These are phyloP conservation scores for Agapetus fuscipes DNA, from an alignment of 2,888 invertebrate species.

Conservation along the genomic window DNA sequence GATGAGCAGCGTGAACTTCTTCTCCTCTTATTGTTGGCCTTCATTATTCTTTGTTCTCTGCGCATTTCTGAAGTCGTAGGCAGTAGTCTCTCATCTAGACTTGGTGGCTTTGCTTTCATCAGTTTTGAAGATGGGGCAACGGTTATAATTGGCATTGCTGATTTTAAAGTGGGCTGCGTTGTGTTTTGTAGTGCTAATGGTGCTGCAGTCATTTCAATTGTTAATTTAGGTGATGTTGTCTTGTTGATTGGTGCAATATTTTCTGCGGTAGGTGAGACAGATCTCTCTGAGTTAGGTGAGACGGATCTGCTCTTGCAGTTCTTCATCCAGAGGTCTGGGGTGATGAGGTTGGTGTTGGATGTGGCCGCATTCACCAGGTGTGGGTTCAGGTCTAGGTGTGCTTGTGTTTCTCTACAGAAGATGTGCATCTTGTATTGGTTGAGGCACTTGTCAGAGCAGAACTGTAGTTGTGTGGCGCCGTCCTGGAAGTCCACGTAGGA, in stretches of 20 bases:
- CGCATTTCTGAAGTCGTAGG: slow-evolving; percentile 40
- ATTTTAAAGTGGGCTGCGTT: slow-evolving; percentile 28
- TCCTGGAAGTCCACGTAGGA: slow-evolving; percentile 89
- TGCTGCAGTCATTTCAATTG: slow-evolving; percentile 23
- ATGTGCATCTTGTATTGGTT: slow-evolving; percentile 97
- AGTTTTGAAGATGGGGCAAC: slow-evolving; percentile 57
- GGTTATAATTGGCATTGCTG: slow-evolving; percentile 51
- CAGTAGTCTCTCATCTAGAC: slow-evolving; percentile 31
- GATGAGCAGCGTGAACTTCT: slow-evolving; percentile 38
- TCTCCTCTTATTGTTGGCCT: slow-evolving; percentile 41
- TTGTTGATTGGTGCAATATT: slow-evolving; percentile 24
- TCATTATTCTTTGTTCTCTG: slow-evolving; percentile 33
- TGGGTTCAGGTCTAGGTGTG: slow-evolving; percentile 78
- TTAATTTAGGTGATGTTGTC: slow-evolving; percentile 22
- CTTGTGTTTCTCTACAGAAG: slow-evolving; percentile 88
- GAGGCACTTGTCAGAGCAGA: slow-evolving; percentile 85
- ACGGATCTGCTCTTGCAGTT: slow-evolving; percentile 63
- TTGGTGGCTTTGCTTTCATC: slow-evolving; percentile 38
- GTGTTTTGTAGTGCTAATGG: slow-evolving; percentile 27
- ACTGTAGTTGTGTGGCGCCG: slow-evolving; percentile 83
- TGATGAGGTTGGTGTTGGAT: slow-evolving; percentile 55
- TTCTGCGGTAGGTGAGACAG: slow-evolving; percentile 44
- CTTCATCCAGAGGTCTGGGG: slow-evolving; percentile 83
- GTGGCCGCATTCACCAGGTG: slow-evolving; percentile 48
- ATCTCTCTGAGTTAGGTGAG: slow-evolving; percentile 47